Conservation (phyloP, 2,888 invertebrate genomes). For the Trichopria drosophilae region DNA sequence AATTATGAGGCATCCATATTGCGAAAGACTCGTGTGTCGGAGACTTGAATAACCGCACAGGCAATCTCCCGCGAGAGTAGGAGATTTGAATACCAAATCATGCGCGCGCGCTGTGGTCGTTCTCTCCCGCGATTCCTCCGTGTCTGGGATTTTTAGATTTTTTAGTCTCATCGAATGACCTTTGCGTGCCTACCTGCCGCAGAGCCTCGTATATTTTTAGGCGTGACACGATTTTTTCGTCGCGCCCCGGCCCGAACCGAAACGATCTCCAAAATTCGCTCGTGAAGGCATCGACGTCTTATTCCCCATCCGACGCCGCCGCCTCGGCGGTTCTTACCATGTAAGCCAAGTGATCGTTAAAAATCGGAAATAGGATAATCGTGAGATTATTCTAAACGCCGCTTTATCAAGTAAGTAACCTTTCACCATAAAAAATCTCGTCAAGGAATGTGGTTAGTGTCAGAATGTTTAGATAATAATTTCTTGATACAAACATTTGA, state of each 20-base stretch:
- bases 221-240: constrained; percentile 48
- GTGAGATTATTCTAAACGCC: too few species aligned
- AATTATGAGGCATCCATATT: too few species aligned
- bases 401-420: too few species aligned
- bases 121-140: constrained; percentile 33
- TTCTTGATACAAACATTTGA: too few species aligned
- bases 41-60: constrained; percentile 39
- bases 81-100: constrained; percentile 53
- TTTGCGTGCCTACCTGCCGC: constrained; percentile 33
- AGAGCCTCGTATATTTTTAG: constrained; percentile 50
- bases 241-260: constrained; percentile 24
- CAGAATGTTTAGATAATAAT: too few species aligned
- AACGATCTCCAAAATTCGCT: constrained; percentile 6
- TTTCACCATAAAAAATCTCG: too few species aligned
- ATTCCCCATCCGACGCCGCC: constrained; percentile 1
- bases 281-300: not conserved
- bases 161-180: constrained; percentile 22
- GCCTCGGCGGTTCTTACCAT: not conserved
- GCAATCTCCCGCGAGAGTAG: constrained; percentile 38
- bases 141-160: constrained; percentile 34
- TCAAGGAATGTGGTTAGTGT: too few species aligned
- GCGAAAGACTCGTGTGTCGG: too few species aligned
- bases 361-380: too few species aligned
- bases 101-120: constrained; percentile 43
- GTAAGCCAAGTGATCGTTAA: not conserved